Evolutionary conservation across 2,797 vertebrate species (phyloP).

Genomic region (Anas capensis): DNA sequence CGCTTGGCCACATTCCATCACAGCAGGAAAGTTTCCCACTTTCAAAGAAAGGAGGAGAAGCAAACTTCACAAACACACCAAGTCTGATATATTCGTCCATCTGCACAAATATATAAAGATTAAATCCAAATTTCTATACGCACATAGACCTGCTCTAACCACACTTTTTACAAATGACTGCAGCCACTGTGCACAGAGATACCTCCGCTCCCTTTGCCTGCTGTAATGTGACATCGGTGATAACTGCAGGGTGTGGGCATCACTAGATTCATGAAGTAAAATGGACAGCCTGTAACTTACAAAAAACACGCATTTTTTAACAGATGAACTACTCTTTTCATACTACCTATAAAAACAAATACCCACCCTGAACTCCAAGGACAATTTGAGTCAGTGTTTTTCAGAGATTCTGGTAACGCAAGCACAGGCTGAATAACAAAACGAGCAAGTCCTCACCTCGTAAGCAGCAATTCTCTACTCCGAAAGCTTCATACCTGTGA

Average conservation of each 20-base stretch:
- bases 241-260: neutral
- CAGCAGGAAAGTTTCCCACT: neutral
- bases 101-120: fast-evolving
- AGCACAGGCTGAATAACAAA: neutral
- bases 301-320: neutral
- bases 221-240: neutral
- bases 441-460: fast-evolving
- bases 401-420: neutral
- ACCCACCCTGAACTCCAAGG: neutral
- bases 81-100: fast-evolving
- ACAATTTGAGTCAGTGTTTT: fast-evolving
- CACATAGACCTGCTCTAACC: fast-evolving
- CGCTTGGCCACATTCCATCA: fast-evolving
- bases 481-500: fast-evolving
- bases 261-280: fast-evolving
- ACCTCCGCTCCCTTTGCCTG: neutral
- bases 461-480: fast-evolving
- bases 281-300: neutral
- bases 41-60: neutral
- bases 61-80: fast-evolving
- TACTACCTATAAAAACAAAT: neutral
- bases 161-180: neutral
- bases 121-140: too few species aligned
- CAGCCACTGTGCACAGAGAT: neutral
- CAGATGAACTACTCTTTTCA: fast-evolving